Conservation (phyloP, 2,888 invertebrate genomes). For the Pinctada fucata region DNA sequence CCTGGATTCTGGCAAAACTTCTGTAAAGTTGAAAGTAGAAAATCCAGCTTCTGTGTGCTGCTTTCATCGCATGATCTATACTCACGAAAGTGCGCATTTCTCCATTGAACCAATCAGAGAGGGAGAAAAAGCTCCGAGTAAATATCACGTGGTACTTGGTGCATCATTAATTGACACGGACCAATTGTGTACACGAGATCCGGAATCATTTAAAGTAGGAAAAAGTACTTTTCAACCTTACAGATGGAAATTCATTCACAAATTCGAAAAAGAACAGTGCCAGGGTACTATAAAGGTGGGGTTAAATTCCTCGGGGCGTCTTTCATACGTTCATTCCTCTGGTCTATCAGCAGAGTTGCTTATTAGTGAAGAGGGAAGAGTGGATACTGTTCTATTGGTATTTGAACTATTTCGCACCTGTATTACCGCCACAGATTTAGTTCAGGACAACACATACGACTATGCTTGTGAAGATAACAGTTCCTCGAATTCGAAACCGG, state of each 20-base stretch:
- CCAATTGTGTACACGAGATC: constrained; percentile 4
- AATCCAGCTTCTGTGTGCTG: constrained; percentile 16
- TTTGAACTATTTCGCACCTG: constrained; percentile 4
- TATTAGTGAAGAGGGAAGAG: neutral
- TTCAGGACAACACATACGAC: constrained; percentile 8
- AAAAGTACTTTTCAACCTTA: neutral
- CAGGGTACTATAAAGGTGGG: neutral
- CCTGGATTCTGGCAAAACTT: neutral
- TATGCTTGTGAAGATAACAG: neutral
- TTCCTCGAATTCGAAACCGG: neutral
- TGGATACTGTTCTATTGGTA: neutral
- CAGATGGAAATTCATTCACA: constrained; percentile 11
- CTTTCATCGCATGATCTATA: neutral
- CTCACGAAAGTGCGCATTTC: constrained; percentile 7
- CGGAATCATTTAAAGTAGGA: constrained; percentile 3
- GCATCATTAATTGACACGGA: neutral
- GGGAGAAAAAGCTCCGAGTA: neutral
- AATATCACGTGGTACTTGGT: constrained; percentile 5
- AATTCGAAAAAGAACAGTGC: constrained; percentile 10
- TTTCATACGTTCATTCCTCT: neutral
- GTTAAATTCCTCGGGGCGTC: neutral
- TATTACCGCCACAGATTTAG: neutral
- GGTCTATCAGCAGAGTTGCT: constrained; percentile 2
- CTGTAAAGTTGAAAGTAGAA: constrained; percentile 9
- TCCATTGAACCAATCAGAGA: constrained; percentile 5